Evolutionary conservation across 2,113 vertebrate genomes (phyloP), one percentile per base, ranked within the genome.

Genomic region (Enhydra lutris): DNA sequence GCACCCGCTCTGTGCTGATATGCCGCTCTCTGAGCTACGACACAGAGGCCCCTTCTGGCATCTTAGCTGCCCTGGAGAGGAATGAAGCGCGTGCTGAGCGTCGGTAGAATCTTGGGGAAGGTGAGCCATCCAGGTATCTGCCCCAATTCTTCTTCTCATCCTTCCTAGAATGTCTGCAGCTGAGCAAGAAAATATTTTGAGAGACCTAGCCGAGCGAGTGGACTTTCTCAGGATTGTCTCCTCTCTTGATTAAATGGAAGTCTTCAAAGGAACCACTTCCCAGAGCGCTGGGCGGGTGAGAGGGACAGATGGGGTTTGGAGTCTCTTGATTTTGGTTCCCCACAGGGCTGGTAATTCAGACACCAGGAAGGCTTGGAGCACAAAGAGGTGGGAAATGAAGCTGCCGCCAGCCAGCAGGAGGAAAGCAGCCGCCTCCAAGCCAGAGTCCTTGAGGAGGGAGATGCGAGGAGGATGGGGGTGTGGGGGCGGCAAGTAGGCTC

Each of bases 301-400:
- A 26, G 52, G n/a, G 78, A 76, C 36, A 4, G 69, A 73, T 1
- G 8, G 47, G 1, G 6, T 29, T 18, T 15, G 26, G 87, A 55
- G 4, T 50, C 80, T 86, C 92, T 83, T 67, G 50, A 90, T 81
- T 90, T 65, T 52, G 42, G 18, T 45, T 61, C 61, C 94, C 94
- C 7, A 50, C 67, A 36, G 78, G 34, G 92, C 82, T 65, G 73
- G 89, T 79, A 82, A 67, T 91, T 94, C 63, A 94, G 91, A 71
- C 81, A 39, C 93, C 67, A 86, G 83, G 47, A 71, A 50, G 3
- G 18, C 34, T 57, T 18, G 0, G 18, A n/a, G 73, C 78, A 55
- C 65, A 78, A 9, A 83, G 87, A 83, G 63, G 26, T 36, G 74
- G 34, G 34, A 23, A 34, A 59, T 17, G 69, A 31, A 42, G 84